Base-by-base conservation (phyloP, 1,140 invertebrate genomes). In the Anoplolepis gracilipes region DNA sequence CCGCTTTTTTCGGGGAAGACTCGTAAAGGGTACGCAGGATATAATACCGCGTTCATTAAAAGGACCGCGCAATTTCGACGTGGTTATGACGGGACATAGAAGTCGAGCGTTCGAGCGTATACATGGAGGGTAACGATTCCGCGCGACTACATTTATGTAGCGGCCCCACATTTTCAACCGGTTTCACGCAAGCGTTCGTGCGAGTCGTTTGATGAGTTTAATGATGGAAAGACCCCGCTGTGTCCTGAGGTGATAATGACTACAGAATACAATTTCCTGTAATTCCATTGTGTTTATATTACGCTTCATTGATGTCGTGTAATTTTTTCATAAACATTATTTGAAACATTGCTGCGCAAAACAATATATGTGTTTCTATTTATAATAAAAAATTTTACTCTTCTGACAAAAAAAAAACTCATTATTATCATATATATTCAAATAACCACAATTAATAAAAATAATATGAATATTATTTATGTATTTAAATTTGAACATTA, bases 111-210 rank as follows among this genome's bases (percentile, higher is more conserved):
- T 82, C 78, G 28, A 73, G 67, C 67, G 55, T 73, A 16, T 2
- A 82, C 36, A 59, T 69, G 49, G 67, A 59, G 67, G 67, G 46
- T 73, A 82, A 82, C 69, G 62, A 69, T 79, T 77, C 57, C 46
- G 55, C 67, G 67, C 55, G 53, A 73, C 53, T 72, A 82, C 53
- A 82, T 82, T 82, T 82, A n/a, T n/a, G n/a, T n/a, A 82, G 53
- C 78, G 25, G 53, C 67, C 67, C 67, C 67, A 36, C 53, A 59
- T 82, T 82, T 67, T 82, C 53, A 67, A 59, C 67, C 39, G 78
- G 67, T 55, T 82, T 82, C 67, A 82, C 78, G 67, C 67, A 53
- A 73, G 78, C 78, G 67, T 82, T 82, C 67, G 78, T 79, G 75
- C 36, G 46, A 85, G 25, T 79, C 84, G 36, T 85, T 53, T 85